Base-by-base conservation (phyloP, 1,140 invertebrate species). In the Heliconius nattereri region DNA sequence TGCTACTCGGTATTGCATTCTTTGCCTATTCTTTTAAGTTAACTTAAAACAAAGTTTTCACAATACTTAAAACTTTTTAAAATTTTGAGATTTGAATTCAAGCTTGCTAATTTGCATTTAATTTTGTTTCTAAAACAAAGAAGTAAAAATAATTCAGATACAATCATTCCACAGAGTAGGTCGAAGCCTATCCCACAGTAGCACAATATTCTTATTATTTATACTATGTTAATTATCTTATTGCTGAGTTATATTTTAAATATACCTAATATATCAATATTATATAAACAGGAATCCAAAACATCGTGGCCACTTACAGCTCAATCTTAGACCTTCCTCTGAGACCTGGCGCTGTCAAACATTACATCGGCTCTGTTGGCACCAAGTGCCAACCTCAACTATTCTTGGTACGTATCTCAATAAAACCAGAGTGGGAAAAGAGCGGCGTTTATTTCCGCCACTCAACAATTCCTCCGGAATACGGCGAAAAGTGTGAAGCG, bases 291-390 rank as follows among this genome's bases (percentile, higher is more conserved):
- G 93, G 91, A 73, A 16, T 90, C 3, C 86, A 84, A 72, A 92
- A 92, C 83, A 81, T 91, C 3, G 80, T 86, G 40, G 76, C 78
- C 13, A 84, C 86, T 0, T 91, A 93, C 84, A 66, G 80, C 0
- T 85, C 85, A 0, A 35, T 92, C 23, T 76, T 86, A 1, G 86
- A 93, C 8, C 82, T 93, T 37, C 91, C 91, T 0, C 81, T 94
- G 32, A 82, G 94, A 40, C 88, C 94, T 13, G 91, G 91, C 11
- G 93, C 94, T 1, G 86, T 94, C 54, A 94, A 94, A 66, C 89
- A 93, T 76, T 83, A 88, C 84, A 89, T 95, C 83, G 87, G 83
- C 78, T 86, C 90, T 0, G 82, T 92, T 37, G 91, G 89, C 3
- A 90, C 90, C 23, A 19, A 80, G 0, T 94, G 93, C 87, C 20